These are phyloP conservation scores for Holacanthus passer DNA, from an alignment of 2,113 vertebrate genomes.

Conservation along the genomic window DNA sequence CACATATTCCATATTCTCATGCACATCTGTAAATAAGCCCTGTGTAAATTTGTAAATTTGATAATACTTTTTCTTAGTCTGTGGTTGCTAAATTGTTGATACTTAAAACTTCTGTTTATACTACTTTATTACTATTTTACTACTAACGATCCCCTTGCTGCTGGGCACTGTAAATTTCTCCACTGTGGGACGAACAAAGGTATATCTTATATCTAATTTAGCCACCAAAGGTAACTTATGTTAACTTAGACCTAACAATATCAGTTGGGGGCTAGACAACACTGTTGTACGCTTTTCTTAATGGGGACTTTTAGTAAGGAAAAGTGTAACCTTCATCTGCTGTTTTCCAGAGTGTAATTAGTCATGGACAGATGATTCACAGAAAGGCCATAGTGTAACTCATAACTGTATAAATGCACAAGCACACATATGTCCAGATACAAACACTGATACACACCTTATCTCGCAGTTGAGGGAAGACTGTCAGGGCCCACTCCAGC, in stretches of 20 bases:
- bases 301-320: background rate
- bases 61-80: too few relatives aligned
- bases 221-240: too few relatives aligned
- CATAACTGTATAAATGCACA: background rate
- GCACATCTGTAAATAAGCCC: too few relatives aligned
- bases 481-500: slow-evolving; percentile 80
- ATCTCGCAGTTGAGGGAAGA: slow-evolving; percentile 85
- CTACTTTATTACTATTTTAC: too few relatives aligned
- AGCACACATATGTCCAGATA: background rate
- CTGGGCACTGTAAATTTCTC: too few relatives aligned
- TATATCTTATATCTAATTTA: background rate
- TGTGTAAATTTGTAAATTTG: too few relatives aligned
- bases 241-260: background rate
- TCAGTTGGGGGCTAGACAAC: background rate
- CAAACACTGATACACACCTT: slow-evolving; percentile 74
- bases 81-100: too few relatives aligned
- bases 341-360: background rate
- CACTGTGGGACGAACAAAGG: too few relatives aligned
- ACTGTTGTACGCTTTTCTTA: background rate
- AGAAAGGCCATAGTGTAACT: background rate
- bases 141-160: too few relatives aligned
- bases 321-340: background rate
- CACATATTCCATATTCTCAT: too few relatives aligned
- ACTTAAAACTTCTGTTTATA: too few relatives aligned
- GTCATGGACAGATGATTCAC: background rate